phyloP scores from a whole-genome alignment of 2,113 vertebrate genomes.

The Stigmatopora nigra region DNA sequence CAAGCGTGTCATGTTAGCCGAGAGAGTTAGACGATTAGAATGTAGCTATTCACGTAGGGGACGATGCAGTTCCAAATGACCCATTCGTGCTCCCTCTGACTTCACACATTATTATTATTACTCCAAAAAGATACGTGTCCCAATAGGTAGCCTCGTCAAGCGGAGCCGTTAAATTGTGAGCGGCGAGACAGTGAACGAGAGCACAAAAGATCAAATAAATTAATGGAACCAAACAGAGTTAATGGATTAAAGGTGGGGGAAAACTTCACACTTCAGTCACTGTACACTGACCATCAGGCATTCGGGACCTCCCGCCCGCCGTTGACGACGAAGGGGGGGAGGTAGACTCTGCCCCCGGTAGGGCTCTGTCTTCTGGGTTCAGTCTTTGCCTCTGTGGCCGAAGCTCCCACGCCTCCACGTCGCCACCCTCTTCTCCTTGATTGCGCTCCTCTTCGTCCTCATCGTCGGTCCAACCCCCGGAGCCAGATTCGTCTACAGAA shows the following conservation, averaged over 20 bases:
- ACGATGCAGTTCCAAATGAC: conserved; percentile 30
- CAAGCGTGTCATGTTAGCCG: conserved; percentile 39
- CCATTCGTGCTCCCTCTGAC: conserved; percentile 24
- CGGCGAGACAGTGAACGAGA: conserved; percentile 35
- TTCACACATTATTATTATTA: conserved; percentile 28
- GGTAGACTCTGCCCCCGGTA: conserved; percentile 67
- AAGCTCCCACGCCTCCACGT: conserved; percentile 59
- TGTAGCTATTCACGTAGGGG: conserved; percentile 26
- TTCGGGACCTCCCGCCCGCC: conserved; percentile 78
- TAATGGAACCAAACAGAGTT: conserved; percentile 44
- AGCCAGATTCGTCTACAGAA: conserved; percentile 83
- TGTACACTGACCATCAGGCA: conserved; percentile 96
- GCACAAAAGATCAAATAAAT: conserved; percentile 50
- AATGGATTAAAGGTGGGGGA: conserved; percentile 12
- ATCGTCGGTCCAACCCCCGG: conserved; percentile 81
- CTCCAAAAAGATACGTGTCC: neutral
- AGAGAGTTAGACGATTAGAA: conserved; percentile 48
- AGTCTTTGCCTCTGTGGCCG: conserved; percentile 78
- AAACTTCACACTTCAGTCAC: conserved; percentile 88
- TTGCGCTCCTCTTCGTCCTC: conserved; percentile 63
- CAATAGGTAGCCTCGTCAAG: neutral
- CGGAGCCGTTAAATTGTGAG: neutral
- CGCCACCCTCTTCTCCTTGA: conserved; percentile 56
- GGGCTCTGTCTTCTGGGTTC: conserved; percentile 72
- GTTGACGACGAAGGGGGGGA: conserved; percentile 52